These are phyloP conservation scores for Ditula angustiorana DNA, from an alignment of 2,888 invertebrate species.

Conservation along the genomic window DNA sequence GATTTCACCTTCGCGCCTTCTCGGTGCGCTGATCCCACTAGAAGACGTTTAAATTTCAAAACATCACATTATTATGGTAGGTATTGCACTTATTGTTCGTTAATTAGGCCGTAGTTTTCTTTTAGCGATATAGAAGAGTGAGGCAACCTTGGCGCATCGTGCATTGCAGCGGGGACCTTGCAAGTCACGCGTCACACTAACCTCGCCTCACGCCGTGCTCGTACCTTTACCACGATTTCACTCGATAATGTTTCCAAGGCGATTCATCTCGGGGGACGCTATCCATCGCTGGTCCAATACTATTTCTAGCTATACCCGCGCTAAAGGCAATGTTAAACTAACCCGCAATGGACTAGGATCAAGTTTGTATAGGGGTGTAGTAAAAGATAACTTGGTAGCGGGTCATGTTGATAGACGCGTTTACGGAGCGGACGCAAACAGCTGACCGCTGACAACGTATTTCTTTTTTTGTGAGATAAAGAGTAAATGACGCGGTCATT, in stretches of 20 bases:
- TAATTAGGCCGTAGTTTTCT: slow-evolving; percentile 61
- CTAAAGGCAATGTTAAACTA: neutral
- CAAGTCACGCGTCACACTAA: slow-evolving; percentile 86
- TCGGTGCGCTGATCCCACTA: slow-evolving; percentile 45
- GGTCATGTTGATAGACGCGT: slow-evolving; percentile 78
- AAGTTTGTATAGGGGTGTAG: slow-evolving; percentile 41
- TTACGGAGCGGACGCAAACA: slow-evolving; percentile 79
- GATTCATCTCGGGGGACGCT: slow-evolving; percentile 43
- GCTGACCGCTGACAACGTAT: slow-evolving; percentile 78
- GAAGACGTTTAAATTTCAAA: slow-evolving; percentile 33
- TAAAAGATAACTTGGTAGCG: slow-evolving; percentile 51
- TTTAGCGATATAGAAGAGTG: slow-evolving; percentile 66
- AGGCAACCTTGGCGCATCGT: slow-evolving; percentile 85
- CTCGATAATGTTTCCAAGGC: slow-evolving; percentile 55
- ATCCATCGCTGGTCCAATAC: slow-evolving; percentile 60
- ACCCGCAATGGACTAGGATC: slow-evolving; percentile 54
- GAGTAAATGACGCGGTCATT: slow-evolving; percentile 78
- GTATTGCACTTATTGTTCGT: slow-evolving; percentile 28
- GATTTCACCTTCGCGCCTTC: slow-evolving; percentile 73
- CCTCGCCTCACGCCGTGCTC: slow-evolving; percentile 83
- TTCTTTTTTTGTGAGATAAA: slow-evolving; percentile 79
- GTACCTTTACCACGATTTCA: slow-evolving; percentile 67
- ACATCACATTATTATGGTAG: slow-evolving; percentile 44
- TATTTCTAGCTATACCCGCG: neutral
- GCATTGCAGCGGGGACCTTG: slow-evolving; percentile 85